These are phyloP conservation scores for Schrankia costaestrigalis DNA, from an alignment of 2,888 invertebrate genomes.

Conservation along the genomic window DNA sequence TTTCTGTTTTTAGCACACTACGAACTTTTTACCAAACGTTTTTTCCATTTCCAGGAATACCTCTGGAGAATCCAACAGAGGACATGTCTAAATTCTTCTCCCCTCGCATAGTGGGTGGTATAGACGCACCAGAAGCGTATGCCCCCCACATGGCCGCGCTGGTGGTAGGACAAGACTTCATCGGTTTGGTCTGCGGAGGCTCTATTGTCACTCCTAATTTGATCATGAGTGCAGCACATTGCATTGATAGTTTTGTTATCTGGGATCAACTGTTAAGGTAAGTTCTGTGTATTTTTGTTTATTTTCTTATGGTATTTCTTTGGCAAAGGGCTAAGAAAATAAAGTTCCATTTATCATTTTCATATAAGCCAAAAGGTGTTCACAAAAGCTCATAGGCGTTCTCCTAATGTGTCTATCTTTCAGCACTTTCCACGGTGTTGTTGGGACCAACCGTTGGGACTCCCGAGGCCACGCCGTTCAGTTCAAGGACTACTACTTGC, in stretches of 20 bases:
- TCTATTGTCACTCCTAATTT: constrained; percentile 8
- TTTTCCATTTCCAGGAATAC: constrained; percentile 11
- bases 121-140: constrained; percentile 27
- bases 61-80: constrained; percentile 9
- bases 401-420: too few relatives aligned
- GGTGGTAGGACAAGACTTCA: constrained; percentile 24
- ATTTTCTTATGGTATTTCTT: too few relatives aligned
- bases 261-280: constrained; percentile 26
- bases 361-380: too few relatives aligned
- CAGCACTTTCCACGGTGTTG: constrained; percentile 27
- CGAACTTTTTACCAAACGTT: not conserved
- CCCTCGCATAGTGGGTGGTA: constrained; percentile 39
- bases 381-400: too few relatives aligned
- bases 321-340: too few relatives aligned
- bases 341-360: too few relatives aligned
- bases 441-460: constrained; percentile 40
- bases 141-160: constrained; percentile 40
- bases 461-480: constrained; percentile 14
- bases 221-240: constrained; percentile 44
- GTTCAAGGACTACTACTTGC: constrained; percentile 29
- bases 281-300: too few relatives aligned
- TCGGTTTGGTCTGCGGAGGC: constrained; percentile 26
- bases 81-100: constrained; percentile 12
- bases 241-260: constrained; percentile 29
- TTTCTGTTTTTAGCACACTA: too few relatives aligned